Base-by-base conservation (phyloP, 2,113 vertebrate genomes). In the Dolichotis patagonum region DNA sequence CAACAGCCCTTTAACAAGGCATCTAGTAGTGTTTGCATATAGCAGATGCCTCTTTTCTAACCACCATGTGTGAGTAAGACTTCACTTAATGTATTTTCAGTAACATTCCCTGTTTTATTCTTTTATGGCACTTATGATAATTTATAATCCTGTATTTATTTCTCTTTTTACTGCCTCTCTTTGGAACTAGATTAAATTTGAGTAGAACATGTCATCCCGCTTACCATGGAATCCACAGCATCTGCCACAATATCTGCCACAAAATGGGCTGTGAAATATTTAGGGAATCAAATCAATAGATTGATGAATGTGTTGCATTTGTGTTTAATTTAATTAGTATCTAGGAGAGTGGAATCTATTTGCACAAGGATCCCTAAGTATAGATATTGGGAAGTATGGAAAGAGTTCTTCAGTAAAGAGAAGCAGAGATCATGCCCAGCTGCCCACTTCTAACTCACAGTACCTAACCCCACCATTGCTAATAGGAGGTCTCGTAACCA, bases 301-400 rank as follows among this genome's bases (percentile, higher is more conserved):
- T 65, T 43, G 26, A 20, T 56, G 30, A 80, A 35, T 80, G 26
- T 49, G 14, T 28, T 78, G 30, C 3, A 49, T 75, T 91, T 52
- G 52, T 89, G 19, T n/a, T 95, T 91, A 94, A 93, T 52, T 90
- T 96, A 83, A 83, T 90, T 95, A 73, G 8, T 60, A 90, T 90
- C 69, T 43, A 17, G 81, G 49, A 90, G 22, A 85, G 75, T 85
- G 46, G 1, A 9, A 41, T 46, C 35, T 81, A 73, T 60, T 43
- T 49, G 30, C 35, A 92, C 67, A 60, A 41, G 32, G n/a, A 80
- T 49, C 49, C 38, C 35, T 49, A 88, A 63, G 14, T 62, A 89
- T 71, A 28, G 49, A 19, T 65, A 16, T 60, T 91, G 58, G 46
- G 38, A 75, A 54, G 49, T 81, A 2, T 38, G 90, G 30, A 95